Evolutionary conservation across 2,113 vertebrate genomes (phyloP), one percentile per base, ranked within the genome.

Genomic region (Haplotaxodon microlepis): DNA sequence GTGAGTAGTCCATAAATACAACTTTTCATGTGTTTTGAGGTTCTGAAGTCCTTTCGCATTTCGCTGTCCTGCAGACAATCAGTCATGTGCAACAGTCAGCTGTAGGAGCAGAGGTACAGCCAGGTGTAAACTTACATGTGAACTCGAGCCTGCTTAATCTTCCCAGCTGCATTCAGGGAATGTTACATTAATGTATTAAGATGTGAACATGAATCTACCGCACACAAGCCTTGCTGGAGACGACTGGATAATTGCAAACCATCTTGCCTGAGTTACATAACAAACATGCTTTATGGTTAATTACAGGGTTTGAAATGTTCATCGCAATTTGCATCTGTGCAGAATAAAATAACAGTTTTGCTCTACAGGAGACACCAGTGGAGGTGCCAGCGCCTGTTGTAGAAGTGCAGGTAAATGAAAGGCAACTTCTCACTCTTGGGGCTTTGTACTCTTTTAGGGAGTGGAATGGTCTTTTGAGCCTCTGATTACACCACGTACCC

Each of bases 381-480:
- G 91, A 93, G 16, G 40, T 2, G 7, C 38, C 90, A 53, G 42
- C 51, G 45, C 79, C 90, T 40, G 83, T 71, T 85, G 82, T 91
- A 90, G 92, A 89, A 24, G 71, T 90, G 29, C 69, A 95, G 93
- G 94, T 95, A 95, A 94, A 90, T 27, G 13, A 86, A 83, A 84
- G 13, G 40, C 89, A 59, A 76, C 38, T 6, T 81, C 2, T 88
- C 56, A 82, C 19, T 76, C 10, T 50, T 36, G 8, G 51, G 34
- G 27, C n/a, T 51, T 82, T 42, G 16, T 59, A 34, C 12, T 50
- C 29, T 88, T 90, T 34, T 12, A 40, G 45, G 82, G 63, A 82
- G 34, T 53, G 19, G 19, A 50, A 45, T 24, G 31, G 24, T 42
- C 16, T 6, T n/a, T 31, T 50, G 71, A 31, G 27, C 71, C 27